These are phyloP conservation scores for Siniperca obscura DNA, from an alignment of 2,797 vertebrate genomes.

Conservation along the genomic window DNA sequence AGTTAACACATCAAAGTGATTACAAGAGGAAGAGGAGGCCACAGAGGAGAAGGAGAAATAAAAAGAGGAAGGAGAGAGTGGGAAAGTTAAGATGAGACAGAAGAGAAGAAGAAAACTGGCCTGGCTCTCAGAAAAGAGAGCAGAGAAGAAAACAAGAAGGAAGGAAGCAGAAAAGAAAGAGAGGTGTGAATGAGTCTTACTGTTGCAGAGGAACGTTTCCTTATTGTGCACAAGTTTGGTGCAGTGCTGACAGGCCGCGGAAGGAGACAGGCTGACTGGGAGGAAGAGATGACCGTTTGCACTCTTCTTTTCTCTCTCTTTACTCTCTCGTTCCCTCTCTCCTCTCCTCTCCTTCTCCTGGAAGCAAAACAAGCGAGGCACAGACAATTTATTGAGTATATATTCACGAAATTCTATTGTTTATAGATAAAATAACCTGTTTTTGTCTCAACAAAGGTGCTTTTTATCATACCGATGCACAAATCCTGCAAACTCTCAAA, in stretches of 20 bases:
- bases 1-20: background rate
- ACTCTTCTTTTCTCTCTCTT: constrained; percentile 90
- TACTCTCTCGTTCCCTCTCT: constrained; percentile 89
- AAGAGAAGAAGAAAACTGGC: background rate
- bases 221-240: constrained; percentile 86
- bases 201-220: constrained; percentile 89
- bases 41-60: background rate
- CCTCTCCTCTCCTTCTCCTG: constrained; percentile 91
- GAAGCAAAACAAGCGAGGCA: constrained; percentile 42
- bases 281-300: constrained; percentile 88
- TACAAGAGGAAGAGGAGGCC: background rate
- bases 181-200: constrained; percentile 75
- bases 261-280: constrained; percentile 73
- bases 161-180: background rate
- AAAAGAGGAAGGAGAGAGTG: background rate
- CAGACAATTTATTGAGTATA: background rate
- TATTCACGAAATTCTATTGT: background rate
- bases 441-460: background rate
- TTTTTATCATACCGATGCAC: background rate
- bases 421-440: background rate
- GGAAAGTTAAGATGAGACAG: background rate
- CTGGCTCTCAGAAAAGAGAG: background rate
- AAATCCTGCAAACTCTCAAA: background rate
- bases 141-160: background rate
- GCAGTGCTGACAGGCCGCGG: constrained; percentile 88